A percentile compares a stretch with the other conserved stretches of the same genome.
Evolutionary conservation across 2,888 invertebrate species (phyloP).

Genomic region (Mesopsocus fuscifrons): DNA sequence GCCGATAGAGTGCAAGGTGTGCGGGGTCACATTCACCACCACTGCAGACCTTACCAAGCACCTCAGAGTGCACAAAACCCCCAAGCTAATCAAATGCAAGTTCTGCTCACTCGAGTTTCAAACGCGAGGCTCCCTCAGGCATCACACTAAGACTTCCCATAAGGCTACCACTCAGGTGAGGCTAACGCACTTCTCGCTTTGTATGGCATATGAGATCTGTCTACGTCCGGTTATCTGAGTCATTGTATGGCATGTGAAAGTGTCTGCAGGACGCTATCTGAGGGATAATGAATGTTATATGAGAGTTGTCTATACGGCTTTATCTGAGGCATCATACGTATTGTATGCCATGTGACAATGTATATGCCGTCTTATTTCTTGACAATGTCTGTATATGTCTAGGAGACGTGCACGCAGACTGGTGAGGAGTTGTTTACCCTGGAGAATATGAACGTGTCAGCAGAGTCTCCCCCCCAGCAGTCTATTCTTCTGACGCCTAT

Average conservation of each 20-base stretch:
- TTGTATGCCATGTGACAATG: no score
- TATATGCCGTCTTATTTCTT: no score
- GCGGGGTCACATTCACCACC: background rate
- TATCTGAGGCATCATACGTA: no score
- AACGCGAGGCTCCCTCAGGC: background rate
- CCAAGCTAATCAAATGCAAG: background rate
- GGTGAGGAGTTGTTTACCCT: background rate
- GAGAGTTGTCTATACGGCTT: no score
- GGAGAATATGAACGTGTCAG: background rate
- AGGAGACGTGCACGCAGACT: conserved; percentile 6
- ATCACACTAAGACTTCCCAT: background rate
- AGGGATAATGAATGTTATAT: no score
- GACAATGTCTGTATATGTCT: no score
- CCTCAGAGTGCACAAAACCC: background rate
- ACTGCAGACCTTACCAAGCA: conserved; percentile 1
- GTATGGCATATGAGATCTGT: no score
- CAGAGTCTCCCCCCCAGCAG: background rate
- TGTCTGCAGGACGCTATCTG: no score
- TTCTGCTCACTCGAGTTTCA: background rate
- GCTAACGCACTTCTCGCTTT: no score
- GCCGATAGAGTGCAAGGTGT: background rate
- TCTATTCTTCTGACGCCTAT: background rate
- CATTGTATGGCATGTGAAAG: no score
- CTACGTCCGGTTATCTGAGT: no score
- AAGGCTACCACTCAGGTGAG: no score